Conservation (phyloP, 2,113 vertebrate species). For the Ahaetulla prasina region DNA sequence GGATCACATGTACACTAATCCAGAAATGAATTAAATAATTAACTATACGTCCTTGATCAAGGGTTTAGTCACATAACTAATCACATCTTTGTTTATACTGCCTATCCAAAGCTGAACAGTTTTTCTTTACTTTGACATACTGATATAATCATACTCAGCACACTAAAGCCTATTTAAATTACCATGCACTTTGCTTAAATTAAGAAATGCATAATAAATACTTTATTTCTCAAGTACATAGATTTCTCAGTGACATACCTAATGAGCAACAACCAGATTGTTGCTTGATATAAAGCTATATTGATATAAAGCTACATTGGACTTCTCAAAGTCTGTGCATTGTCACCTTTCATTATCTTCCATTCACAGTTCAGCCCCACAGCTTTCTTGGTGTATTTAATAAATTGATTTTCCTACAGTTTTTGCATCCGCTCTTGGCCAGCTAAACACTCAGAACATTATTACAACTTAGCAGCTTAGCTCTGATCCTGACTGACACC, state of each 20-base stretch:
- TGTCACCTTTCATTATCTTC: not conserved
- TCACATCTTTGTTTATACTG: not conserved
- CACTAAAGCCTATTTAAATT: not conserved
- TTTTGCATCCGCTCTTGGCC: not conserved
- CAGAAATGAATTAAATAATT: not conserved
- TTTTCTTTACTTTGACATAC: not conserved
- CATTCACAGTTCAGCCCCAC: not conserved
- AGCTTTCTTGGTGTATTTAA: not conserved
- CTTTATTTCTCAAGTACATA: not conserved
- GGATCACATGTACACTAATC: not conserved
- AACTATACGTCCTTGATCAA: not conserved
- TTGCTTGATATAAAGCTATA: not conserved
- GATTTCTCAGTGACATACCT: not conserved
- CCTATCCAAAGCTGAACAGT: not conserved
- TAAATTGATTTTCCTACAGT: not conserved
- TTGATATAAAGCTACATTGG: not conserved
- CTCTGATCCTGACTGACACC: not conserved
- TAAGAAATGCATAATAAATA: not conserved
- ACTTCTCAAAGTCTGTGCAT: not conserved
- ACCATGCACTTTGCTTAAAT: not conserved
- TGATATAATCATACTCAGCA: not conserved
- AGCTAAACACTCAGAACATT: not conserved
- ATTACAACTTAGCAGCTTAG: not conserved
- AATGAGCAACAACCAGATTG: not conserved
- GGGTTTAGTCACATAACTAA: not conserved